Evolutionary conservation across 2,888 invertebrate genomes (phyloP), one percentile per base, ranked within the genome.

Genomic region (Eristalinus aeneus): DNA sequence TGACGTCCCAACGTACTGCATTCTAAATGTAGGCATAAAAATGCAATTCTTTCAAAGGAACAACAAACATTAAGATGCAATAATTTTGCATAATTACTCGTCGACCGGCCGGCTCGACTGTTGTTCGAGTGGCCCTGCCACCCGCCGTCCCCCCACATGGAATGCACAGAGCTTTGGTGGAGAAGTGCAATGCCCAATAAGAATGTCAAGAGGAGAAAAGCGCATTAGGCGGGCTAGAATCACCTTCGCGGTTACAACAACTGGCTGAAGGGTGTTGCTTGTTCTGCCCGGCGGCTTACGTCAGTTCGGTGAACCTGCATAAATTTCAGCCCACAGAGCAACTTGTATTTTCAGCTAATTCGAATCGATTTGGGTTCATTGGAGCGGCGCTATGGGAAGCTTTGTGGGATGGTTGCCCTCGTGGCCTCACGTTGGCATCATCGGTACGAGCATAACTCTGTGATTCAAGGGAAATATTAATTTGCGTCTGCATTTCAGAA

Each of bases 71-170:
- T 74, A 53, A 86, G 71, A 78, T 87, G 87, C 83, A 87, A 87
- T 87, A 87, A 87, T 87, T 87, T 83, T 87, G 87, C 87, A 87
- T 87, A 87, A 87, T 87, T 87, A 83, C 68, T 87, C 71, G 74
- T 39, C 80, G 68, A 63, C 4, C 72, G 67, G 46, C 6, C 8
- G 39, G n/a, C 39, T 16, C 11, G 10, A n/a, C 16, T 16, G 46
- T 16, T 46, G 46, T 16, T 2, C 46, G 1, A 8, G 16, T 46
- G n/a, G n/a, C n/a, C n/a, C 9, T 1, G 4, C 10, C 34, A 10
- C 9, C 34, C 34, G n/a, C 34, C 4, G 10, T 34, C 34, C 34
- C 34, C 9, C 32, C 32, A 3, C 3, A 3, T 6, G 32, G 32
- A 32, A 32, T 32, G 32, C 32, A 32, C 32, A n/a, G 39, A 39